A percentile compares a stretch with the other conserved stretches of the same genome.
Conservation (phyloP, 2,888 invertebrate genomes). For the Trilocha varians region DNA sequence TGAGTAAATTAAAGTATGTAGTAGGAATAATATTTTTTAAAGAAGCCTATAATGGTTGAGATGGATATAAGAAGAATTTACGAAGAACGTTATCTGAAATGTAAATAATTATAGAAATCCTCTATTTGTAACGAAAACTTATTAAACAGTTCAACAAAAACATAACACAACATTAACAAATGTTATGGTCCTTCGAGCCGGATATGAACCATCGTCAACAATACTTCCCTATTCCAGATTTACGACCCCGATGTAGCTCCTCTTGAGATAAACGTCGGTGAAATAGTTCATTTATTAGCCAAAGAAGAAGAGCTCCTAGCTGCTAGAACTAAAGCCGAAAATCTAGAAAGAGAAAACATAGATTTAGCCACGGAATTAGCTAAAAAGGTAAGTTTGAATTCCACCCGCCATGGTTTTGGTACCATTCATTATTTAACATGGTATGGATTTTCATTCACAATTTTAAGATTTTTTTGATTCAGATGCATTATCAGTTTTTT, state of each 20-base stretch:
- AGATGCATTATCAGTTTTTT: too few species aligned
- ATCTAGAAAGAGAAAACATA: constrained; percentile 89
- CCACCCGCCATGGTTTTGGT: background rate
- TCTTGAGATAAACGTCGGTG: constrained; percentile 90
- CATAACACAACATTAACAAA: background rate
- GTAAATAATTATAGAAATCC: too few species aligned
- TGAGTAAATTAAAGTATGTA: too few species aligned
- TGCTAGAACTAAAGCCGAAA: constrained; percentile 89
- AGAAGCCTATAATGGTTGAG: too few species aligned
- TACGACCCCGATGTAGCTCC: constrained; percentile 90
- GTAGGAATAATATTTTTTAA: too few species aligned
- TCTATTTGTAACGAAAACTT: too few species aligned
- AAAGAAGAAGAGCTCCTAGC: constrained; percentile 94
- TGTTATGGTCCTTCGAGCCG: too few species aligned
- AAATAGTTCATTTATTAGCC: constrained; percentile 90
- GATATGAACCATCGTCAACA: background rate
- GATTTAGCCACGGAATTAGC: constrained; percentile 90
- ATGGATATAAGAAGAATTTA: too few species aligned
- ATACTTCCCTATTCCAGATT: constrained; percentile 34
- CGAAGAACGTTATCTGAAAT: too few species aligned
- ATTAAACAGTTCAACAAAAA: too few species aligned
- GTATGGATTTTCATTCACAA: too few species aligned
- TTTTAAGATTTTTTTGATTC: too few species aligned
- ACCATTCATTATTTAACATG: background rate
- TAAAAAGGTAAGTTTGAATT: constrained; percentile 75